Conservation (phyloP, 2,797 vertebrate species). For the Cuniculus paca region DNA sequence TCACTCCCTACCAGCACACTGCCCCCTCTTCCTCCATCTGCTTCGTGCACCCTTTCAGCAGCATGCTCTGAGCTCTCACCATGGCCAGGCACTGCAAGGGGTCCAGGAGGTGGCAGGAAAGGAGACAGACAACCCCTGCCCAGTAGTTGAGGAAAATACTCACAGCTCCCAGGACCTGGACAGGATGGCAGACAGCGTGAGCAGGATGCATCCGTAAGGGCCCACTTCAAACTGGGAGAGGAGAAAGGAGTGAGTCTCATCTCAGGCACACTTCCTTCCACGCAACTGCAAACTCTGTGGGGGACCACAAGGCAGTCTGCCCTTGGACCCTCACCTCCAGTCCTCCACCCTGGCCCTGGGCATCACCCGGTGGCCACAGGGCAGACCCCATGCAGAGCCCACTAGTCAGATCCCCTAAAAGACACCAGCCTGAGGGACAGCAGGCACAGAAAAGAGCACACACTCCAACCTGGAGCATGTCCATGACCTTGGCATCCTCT, state of each 20-base stretch:
- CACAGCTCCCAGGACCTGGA: constrained; percentile 94
- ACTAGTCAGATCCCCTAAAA: not conserved
- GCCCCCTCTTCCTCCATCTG: too few species aligned
- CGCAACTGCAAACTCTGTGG: not conserved
- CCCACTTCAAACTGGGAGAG: constrained; percentile 93
- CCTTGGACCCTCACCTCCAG: not conserved
- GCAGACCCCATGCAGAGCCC: not conserved
- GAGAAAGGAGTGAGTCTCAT: not conserved
- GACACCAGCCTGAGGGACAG: not conserved
- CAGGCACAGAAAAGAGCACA: fast-evolving
- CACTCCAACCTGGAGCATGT: fast-evolving
- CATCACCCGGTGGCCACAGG: not conserved
- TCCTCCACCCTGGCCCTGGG: not conserved
- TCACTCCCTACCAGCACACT: not conserved
- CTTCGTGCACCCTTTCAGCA: not conserved
- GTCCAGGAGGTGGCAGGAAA: not conserved
- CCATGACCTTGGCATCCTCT: fast-evolving
- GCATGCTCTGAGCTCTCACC: not conserved
- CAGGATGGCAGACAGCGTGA: constrained; percentile 94
- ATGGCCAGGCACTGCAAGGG: fast-evolving
- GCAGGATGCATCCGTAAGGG: constrained; percentile 93
- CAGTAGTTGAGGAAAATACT: constrained; percentile 78
- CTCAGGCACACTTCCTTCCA: not conserved
- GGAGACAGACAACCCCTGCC: not conserved
- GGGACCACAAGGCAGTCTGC: not conserved